These are phyloP conservation scores for Ictalurus furcatus DNA, from an alignment of 2,113 vertebrate genomes.

Conservation along the genomic window DNA sequence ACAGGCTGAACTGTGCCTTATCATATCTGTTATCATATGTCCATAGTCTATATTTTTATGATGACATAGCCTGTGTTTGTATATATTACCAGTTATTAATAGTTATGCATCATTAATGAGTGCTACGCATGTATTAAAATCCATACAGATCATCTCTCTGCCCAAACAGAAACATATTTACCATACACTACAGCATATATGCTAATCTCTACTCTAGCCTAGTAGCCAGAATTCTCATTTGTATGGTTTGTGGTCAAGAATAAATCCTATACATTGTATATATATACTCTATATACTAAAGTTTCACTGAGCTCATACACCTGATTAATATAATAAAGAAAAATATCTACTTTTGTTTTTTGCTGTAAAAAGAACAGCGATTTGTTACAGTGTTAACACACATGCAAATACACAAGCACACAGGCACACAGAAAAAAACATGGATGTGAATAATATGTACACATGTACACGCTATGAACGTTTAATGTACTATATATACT, in stretches of 20 bases:
- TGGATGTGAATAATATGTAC: not conserved
- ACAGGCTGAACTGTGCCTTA: not conserved
- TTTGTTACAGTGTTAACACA: slow-evolving; percentile 55
- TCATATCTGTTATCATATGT: not conserved
- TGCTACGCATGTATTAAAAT: not conserved
- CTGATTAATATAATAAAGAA: not conserved
- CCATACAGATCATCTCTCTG: not conserved
- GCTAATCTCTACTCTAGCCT: not conserved
- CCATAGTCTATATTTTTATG: not conserved
- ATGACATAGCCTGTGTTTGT: not conserved
- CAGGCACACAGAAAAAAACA: not conserved
- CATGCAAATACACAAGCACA: slow-evolving; percentile 13
- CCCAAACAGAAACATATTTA: not conserved
- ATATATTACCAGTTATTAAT: not conserved
- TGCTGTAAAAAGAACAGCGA: slow-evolving; percentile 56
- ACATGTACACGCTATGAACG: not conserved
- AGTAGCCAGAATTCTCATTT: not conserved
- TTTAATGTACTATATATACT: too few relatives aligned
- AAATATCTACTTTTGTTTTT: slow-evolving; percentile 43
- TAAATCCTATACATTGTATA: not conserved
- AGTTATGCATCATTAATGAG: slow-evolving; percentile 12
- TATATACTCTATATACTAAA: not conserved
- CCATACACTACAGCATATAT: not conserved
- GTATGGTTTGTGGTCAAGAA: not conserved
- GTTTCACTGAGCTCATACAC: not conserved